Conservation (phyloP, 2,888 invertebrate genomes). For the Monochamus alternatus region DNA sequence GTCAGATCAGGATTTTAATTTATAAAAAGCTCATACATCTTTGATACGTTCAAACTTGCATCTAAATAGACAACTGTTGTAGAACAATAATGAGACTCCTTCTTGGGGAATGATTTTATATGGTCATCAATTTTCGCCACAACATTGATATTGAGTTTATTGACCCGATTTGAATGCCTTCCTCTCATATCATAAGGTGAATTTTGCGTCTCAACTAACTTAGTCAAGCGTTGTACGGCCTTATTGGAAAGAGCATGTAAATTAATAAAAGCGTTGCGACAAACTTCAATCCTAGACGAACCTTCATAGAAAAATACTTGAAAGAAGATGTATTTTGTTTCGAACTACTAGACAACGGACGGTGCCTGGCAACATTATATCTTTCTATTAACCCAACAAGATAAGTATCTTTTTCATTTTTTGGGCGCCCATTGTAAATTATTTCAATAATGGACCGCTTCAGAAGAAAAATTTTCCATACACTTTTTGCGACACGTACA, state of each 20-base stretch:
- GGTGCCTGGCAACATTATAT: conserved; percentile 35
- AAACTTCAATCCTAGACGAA: conserved; percentile 34
- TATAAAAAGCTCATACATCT: conserved; percentile 41
- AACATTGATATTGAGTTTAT: conserved; percentile 31
- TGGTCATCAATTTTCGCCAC: conserved; percentile 43
- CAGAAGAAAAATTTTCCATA: no score
- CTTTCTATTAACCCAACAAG: conserved; percentile 27
- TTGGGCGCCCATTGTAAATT: conserved; percentile 27
- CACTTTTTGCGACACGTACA: not conserved
- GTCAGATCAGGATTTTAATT: not conserved
- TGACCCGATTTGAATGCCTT: conserved; percentile 23
- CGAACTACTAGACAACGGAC: conserved; percentile 22
- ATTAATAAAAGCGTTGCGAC: conserved; percentile 28
- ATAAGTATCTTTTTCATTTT: conserved; percentile 34
- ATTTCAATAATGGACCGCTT: conserved; percentile 12
- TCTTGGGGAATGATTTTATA: conserved; percentile 41
- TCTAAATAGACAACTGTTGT: conserved; percentile 37
- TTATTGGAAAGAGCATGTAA: conserved; percentile 32
- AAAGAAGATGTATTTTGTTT: conserved; percentile 7
- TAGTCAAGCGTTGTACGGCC: conserved; percentile 28
- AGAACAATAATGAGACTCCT: conserved; percentile 32
- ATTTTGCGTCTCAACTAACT: conserved; percentile 24
- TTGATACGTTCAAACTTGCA: conserved; percentile 39
- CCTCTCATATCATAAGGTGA: conserved; percentile 28
- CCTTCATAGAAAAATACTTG: conserved; percentile 14